These are phyloP conservation scores for Lordiphosa andalusiaca DNA, from an alignment of 2,888 invertebrate genomes.

Conservation along the genomic window DNA sequence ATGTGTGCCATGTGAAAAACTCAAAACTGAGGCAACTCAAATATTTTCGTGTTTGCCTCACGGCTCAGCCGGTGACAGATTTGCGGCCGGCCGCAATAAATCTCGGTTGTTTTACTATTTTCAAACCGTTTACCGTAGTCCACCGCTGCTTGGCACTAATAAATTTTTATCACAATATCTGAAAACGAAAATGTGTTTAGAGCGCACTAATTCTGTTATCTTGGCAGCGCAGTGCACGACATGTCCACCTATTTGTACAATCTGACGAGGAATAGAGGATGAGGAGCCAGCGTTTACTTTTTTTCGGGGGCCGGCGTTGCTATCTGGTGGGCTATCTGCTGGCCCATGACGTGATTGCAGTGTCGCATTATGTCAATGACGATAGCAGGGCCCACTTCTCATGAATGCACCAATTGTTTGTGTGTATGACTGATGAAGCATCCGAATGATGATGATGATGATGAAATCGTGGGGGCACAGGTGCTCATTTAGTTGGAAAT, in stretches of 20 bases:
- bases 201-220: constrained; percentile 69
- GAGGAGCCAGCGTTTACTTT: constrained; percentile 18
- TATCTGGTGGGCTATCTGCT: constrained; percentile 25
- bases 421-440: too few species aligned
- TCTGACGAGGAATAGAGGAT: constrained; percentile 2
- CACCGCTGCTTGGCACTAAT: constrained; percentile 12
- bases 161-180: constrained; percentile 68
- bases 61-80: constrained; percentile 74
- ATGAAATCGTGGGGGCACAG: too few species aligned
- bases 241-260: constrained; percentile 51
- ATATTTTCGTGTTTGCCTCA: constrained; percentile 68
- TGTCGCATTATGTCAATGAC: constrained; percentile 72
- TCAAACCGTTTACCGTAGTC: constrained; percentile 27
- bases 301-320: constrained; percentile 7
- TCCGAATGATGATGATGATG: too few species aligned
- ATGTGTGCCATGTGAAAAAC: constrained; percentile 53
- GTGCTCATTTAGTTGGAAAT: too few species aligned
- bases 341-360: constrained; percentile 44
- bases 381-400: constrained; percentile 48
- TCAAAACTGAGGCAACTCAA: constrained; percentile 57
- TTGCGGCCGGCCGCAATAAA: constrained; percentile 61
- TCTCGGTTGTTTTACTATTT: constrained; percentile 58
- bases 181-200: constrained; percentile 53
- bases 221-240: constrained; percentile 49
- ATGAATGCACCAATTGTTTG: constrained; percentile 41